Base-by-base conservation (phyloP, 2,888 invertebrate species). In the Beris chalybata region DNA sequence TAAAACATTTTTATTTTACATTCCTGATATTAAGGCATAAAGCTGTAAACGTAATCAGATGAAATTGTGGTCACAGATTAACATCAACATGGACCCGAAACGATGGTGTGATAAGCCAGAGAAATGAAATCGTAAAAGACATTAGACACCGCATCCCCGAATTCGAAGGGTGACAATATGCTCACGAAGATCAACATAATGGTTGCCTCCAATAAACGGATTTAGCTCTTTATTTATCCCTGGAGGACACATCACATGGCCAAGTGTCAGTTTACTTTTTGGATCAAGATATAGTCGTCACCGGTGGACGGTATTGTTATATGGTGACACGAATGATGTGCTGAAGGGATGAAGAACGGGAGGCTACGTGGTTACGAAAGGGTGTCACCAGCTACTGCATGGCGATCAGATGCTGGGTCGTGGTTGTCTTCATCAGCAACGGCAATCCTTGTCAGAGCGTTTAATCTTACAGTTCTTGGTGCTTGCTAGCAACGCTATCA, bases 211-310 rank as follows among this genome's bases (percentile, higher is more conserved):
- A 57, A 57, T 65, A 65, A 65, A 65, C 65, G 65, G 65, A 65
- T 65, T 64, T 47, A 32, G 44, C 43, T 57, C 44, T 57, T 65
- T 65, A 56, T 65, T 65, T 65, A 56, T 52, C 48, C 44, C 47
- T 64, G 45, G 11, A 53, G 45, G 54, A 54, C 55, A 65, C 50
- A 57, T 52, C 30, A 64, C 53, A 65, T 53, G 65, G 31, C 65
- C 57, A 65, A 65, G 65, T 65, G 65, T 65, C 65, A 65, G 31
- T 65, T 65, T 65, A 65, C 65, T 44, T 38, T 57, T 58, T n/a
- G 30, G 48, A 65, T 65, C 65, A 58, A 65, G 65, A 65, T 65
- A 65, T 44, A 47, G 15, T 31, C 56, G 47, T 64, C 32, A 57
- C 22, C 12, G 50, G 50, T 52, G 52, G 50, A 57, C 29, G 22